Base-by-base conservation (phyloP, 2,113 vertebrate genomes). In the Phodopus roborovskii region DNA sequence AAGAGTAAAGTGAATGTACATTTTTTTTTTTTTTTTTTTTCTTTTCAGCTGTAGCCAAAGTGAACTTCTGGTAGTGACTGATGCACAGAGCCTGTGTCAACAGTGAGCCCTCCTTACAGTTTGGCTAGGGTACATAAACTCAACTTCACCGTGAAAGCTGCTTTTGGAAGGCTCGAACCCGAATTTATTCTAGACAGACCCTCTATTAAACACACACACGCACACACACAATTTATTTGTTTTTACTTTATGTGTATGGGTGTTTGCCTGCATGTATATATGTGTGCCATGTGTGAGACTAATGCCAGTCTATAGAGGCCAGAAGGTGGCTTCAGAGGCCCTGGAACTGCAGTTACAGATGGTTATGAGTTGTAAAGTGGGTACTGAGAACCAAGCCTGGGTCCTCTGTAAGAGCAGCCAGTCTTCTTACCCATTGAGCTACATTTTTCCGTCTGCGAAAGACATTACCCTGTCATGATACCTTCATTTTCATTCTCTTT, bases 21-120 rank as follows among this genome's bases (percentile, higher is more conserved):
- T 39, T 53, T 78, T 39, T 26, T 81, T 64, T 58, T 39, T 53
- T 78, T 39, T 26, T 81, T 64, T 58, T 28, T 74, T 56, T 56
- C 15, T 48, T 5, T 42, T 53, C 42, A 45, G 42, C 22, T 77
- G 17, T 5, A 50, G 66, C 75, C 83, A 42, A 48, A 42, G 89
- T 4, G 28, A 53, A 58, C 77, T 58, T 50, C 28, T 5, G 7
- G 70, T 50, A 15, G 19, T 42, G 1, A 6, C 13, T 17, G 26
- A n/a, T 13, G 20, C 64, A 89, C 26, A 0, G 85, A 42, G 30
- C 22, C 19, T 3, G 0, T 0, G 4, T 22, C 0, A 45, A 20
- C 13, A 5, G 82, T 0, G n/a, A n/a, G 24, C 33, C 56, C 0
- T 8, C 9, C 58, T 70, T 62, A 28, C 56, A 16, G 36, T 0